Conservation (phyloP, 1,140 invertebrate species). For the Drosophila kikkawai region DNA sequence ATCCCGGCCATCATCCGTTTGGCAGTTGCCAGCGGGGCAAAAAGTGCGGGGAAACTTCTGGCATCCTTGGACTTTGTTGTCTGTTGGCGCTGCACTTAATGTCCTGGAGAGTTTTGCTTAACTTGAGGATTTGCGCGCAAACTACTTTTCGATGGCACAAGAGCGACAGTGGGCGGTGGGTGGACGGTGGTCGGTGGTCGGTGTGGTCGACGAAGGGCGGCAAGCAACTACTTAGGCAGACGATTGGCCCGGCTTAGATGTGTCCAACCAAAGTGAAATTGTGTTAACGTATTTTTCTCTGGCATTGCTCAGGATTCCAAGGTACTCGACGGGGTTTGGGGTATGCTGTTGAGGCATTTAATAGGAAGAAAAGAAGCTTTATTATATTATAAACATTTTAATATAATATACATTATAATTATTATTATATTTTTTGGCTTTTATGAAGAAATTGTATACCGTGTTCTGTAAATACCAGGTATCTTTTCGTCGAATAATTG, state of each 20-base stretch:
- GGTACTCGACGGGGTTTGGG: background rate
- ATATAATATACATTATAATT: no score
- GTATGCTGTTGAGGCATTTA: background rate
- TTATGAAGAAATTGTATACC: background rate
- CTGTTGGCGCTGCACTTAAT: slow-evolving; percentile 76
- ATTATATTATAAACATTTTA: background rate
- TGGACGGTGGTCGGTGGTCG: slow-evolving; percentile 1
- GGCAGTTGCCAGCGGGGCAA: slow-evolving; percentile 38
- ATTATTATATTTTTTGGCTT: no score
- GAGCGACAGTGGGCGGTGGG: slow-evolving; percentile 39
- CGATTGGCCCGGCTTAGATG: slow-evolving; percentile 76
- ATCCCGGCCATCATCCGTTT: slow-evolving; percentile 77
- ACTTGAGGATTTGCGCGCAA: slow-evolving; percentile 84
- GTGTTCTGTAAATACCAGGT: background rate
- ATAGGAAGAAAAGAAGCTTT: background rate
- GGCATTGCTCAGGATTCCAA: slow-evolving; percentile 19
- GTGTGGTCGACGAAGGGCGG: background rate
- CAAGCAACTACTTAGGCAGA: slow-evolving; percentile 80
- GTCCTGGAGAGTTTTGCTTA: slow-evolving; percentile 76
- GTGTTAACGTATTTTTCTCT: slow-evolving; percentile 71
- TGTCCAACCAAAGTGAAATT: slow-evolving; percentile 67
- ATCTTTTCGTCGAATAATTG: background rate
- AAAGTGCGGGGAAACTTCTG: slow-evolving; percentile 27
- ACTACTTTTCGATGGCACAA: slow-evolving; percentile 81
- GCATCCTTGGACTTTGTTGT: slow-evolving; percentile 65